phyloP scores from a whole-genome alignment of 2,113 vertebrate genomes.

The Eupsittula cactorum region DNA sequence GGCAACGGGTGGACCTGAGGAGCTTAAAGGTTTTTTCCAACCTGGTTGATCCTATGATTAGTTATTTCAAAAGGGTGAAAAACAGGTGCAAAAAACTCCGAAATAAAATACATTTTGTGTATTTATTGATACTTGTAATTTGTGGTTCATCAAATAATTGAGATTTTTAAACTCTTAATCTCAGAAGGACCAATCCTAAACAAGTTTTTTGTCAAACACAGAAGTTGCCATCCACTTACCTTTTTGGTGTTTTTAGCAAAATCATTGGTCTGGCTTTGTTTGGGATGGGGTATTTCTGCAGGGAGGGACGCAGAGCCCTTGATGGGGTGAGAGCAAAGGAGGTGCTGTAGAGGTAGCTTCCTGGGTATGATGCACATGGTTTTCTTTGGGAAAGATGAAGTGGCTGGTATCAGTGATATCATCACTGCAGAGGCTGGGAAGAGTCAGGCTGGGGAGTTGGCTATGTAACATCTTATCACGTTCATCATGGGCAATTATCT shows the following conservation, averaged over 20 bases:
- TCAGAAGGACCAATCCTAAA: not conserved
- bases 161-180: not conserved
- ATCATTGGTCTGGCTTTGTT: not conserved
- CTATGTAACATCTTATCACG: rapidly evolving
- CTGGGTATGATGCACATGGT: rapidly evolving
- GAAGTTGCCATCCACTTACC: not conserved
- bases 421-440: rapidly evolving
- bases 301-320: not conserved
- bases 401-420: too few species aligned
- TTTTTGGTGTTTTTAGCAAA: not conserved
- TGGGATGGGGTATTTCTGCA: not conserved
- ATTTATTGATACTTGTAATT: not conserved
- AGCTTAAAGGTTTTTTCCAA: not conserved
- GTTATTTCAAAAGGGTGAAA: not conserved
- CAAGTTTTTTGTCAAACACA: not conserved
- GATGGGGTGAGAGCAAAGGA: too few species aligned
- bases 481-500: rapidly evolving
- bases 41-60: not conserved
- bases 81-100: not conserved
- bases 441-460: rapidly evolving
- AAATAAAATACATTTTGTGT: not conserved
- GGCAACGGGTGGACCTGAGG: not conserved
- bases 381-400: not conserved
- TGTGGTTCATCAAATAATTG: not conserved
- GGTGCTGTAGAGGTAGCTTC: not conserved